A percentile compares a stretch with the other conserved stretches of the same genome.
phyloP scores from a whole-genome alignment of 1,140 invertebrate species.

The Nephila pilipes region DNA sequence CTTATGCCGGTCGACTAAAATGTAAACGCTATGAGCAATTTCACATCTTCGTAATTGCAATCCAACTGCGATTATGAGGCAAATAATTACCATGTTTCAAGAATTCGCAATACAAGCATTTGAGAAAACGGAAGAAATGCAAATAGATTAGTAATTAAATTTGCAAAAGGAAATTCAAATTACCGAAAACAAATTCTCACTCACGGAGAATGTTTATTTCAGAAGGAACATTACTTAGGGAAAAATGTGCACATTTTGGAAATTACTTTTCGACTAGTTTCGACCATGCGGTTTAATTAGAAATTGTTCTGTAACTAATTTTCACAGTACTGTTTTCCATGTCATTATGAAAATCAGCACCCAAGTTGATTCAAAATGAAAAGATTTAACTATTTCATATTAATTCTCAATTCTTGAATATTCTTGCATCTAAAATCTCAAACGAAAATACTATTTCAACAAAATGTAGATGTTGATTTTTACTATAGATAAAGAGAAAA shows the following conservation, averaged over 20 bases:
- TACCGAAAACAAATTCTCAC: neutral
- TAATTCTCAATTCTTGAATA: no score
- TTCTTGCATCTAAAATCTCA: no score
- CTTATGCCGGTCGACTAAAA: no score
- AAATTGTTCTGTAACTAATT: no score
- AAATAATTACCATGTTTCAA: neutral
- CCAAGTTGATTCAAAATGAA: neutral
- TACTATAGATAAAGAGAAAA: no score
- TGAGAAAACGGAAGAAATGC: neutral
- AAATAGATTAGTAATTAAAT: conserved; percentile 14
- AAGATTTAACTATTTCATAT: no score
- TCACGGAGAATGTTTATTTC: neutral
- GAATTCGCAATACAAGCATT: neutral
- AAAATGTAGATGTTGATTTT: no score
- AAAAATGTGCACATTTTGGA: neutral
- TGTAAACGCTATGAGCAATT: no score
- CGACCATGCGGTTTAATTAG: no score
- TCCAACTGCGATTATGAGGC: neutral
- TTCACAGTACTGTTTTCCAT: no score
- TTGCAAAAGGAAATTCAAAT: conserved; percentile 10
- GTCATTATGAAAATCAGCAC: neutral
- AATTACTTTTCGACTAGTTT: neutral
- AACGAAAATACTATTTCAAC: no score
- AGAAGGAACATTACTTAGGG: neutral
- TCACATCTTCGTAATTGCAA: neutral